phyloP scores from a whole-genome alignment of 2,113 vertebrate genomes.

The Hoplias malabaricus region DNA sequence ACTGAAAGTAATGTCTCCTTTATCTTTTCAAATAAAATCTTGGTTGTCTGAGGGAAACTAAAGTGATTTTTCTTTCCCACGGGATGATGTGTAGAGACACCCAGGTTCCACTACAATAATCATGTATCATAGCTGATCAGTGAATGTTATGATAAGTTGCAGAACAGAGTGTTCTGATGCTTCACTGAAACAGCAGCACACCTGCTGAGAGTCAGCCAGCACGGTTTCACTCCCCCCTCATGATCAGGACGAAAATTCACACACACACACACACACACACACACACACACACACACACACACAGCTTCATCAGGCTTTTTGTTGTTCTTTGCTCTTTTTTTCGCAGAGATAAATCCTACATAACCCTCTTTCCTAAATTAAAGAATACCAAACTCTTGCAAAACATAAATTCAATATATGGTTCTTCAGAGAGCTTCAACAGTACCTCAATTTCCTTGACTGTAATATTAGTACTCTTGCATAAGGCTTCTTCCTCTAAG shows the following conservation, averaged over 20 bases:
- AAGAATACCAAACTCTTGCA: neutral
- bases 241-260: conserved; percentile 8
- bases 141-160: conserved; percentile 23
- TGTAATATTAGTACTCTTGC: too few relatives aligned
- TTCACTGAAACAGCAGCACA: conserved; percentile 47
- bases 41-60: too few relatives aligned
- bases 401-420: too few relatives aligned
- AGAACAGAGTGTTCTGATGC: conserved; percentile 27
- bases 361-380: neutral
- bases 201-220: conserved; percentile 46
- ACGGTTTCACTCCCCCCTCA: conserved; percentile 30
- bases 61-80: too few relatives aligned
- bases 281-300: conserved; percentile 34
- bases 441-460: neutral
- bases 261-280: neutral
- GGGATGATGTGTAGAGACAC: too few relatives aligned
- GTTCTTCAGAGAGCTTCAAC: too few relatives aligned
- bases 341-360: conserved; percentile 20
- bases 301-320: conserved; percentile 25
- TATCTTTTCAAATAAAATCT: too few relatives aligned
- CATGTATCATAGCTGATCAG: conserved; percentile 12
- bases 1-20: too few relatives aligned
- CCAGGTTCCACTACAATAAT: neutral
- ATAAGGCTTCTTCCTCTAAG: conserved; percentile 24
- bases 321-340: conserved; percentile 5